Evolutionary conservation across 2,797 vertebrate species (phyloP).

Genomic region (Melanotaenia pygmaea): DNA sequence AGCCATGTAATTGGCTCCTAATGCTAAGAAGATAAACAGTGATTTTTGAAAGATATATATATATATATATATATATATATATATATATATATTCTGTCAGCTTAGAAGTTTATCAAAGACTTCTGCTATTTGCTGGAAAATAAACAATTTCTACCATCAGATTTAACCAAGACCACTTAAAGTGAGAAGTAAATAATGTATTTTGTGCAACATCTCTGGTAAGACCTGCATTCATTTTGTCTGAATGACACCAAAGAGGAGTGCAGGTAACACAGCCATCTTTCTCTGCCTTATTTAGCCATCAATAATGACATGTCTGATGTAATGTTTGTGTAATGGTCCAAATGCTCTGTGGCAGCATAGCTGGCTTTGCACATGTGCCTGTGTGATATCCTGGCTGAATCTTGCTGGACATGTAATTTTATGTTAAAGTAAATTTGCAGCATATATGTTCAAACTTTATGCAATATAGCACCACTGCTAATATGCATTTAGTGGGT

Average conservation of each 20-base stretch:
- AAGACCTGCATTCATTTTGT: conserved; percentile 23
- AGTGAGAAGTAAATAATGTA: too few relatives aligned
- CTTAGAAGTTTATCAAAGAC: conserved; percentile 38
- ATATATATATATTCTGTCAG: too few relatives aligned
- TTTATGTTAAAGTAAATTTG: conserved; percentile 37
- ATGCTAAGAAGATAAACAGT: conserved; percentile 71
- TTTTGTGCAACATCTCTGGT: neutral
- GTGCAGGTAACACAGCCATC: conserved; percentile 40
- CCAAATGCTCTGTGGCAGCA: conserved; percentile 41
- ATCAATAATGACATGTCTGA: conserved; percentile 54
- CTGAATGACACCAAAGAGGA: conserved; percentile 9
- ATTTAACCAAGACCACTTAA: neutral
- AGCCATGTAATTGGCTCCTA: conserved; percentile 76
- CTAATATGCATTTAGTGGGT: neutral
- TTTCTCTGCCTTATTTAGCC: conserved; percentile 29
- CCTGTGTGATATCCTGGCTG: conserved; percentile 16
- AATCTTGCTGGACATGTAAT: conserved; percentile 30
- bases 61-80: too few relatives aligned
- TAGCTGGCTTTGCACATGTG: conserved; percentile 33
- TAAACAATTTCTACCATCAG: neutral
- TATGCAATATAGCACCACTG: neutral
- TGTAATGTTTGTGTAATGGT: conserved; percentile 66
- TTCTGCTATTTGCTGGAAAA: neutral
- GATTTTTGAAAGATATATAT: conserved; percentile 48
- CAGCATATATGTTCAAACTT: conserved; percentile 14